These are phyloP conservation scores for Oxygymnocypris stewartii DNA, from an alignment of 2,113 vertebrate species.

Conservation along the genomic window DNA sequence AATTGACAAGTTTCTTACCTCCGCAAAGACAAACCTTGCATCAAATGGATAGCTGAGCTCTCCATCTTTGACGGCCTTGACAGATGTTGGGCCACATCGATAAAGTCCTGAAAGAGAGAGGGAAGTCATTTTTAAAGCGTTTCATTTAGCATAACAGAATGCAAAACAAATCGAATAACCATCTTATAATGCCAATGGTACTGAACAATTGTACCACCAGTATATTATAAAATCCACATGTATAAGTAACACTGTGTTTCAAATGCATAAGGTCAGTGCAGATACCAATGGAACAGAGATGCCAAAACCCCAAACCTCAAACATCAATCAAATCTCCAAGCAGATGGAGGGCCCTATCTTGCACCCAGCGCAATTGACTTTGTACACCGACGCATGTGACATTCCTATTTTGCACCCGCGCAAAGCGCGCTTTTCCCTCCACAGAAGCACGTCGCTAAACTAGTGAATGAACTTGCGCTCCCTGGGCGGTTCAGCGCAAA, in stretches of 20 bases:
- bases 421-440: too few relatives aligned
- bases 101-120: conserved; percentile 77
- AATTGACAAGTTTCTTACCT: conserved; percentile 76
- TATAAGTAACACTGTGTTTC: not conserved
- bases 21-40: conserved; percentile 82
- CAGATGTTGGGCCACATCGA: conserved; percentile 87
- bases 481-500: too few relatives aligned
- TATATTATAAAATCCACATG: not conserved
- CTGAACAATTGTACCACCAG: not conserved
- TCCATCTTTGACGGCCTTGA: conserved; percentile 82
- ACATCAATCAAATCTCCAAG: conserved; percentile 12
- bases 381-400: too few relatives aligned
- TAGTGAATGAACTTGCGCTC: too few relatives aligned
- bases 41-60: conserved; percentile 84
- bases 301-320: not conserved
- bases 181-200: not conserved
- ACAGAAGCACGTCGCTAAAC: too few relatives aligned
- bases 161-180: not conserved
- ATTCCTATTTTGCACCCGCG: too few relatives aligned
- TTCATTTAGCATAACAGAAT: not conserved
- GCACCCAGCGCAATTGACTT: too few relatives aligned
- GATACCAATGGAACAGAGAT: not conserved
- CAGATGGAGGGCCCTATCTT: not conserved
- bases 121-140: not conserved
- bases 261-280: not conserved